phyloP scores from a whole-genome alignment of 2,888 invertebrate genomes.

The Psylliodes chrysocephalus region DNA sequence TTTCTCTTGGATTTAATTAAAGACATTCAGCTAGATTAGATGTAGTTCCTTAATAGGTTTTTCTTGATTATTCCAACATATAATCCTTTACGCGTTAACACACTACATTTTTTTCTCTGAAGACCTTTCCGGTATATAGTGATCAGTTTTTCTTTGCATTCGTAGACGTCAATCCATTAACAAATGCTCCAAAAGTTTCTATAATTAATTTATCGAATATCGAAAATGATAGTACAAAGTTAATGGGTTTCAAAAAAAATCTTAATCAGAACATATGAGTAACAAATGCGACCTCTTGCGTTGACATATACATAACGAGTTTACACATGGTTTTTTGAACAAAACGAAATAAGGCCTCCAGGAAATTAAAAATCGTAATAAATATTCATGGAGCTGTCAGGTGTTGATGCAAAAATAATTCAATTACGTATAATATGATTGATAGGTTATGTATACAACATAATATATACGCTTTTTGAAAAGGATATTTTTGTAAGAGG shows the following conservation, averaged over 20 bases:
- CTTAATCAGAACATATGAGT: constrained; percentile 34
- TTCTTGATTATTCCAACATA: no score
- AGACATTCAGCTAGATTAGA: no score
- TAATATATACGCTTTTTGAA: background rate
- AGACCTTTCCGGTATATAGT: no score
- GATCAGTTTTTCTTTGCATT: no score
- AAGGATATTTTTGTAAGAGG: background rate
- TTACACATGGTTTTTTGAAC: constrained; percentile 44
- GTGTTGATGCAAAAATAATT: constrained; percentile 51
- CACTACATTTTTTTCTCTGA: no score
- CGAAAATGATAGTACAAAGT: no score
- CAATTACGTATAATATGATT: constrained; percentile 48
- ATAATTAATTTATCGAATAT: no score
- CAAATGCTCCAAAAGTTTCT: no score
- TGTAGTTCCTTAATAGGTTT: no score
- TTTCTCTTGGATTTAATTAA: no score
- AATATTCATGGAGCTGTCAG: constrained; percentile 51
- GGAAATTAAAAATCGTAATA: constrained; percentile 51
- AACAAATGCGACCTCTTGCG: constrained; percentile 36
- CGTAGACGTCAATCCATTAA: no score
- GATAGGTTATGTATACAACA: constrained; percentile 39
- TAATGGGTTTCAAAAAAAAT: constrained; percentile 10
- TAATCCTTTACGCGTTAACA: no score
- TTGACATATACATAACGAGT: constrained; percentile 40
- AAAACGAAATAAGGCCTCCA: constrained; percentile 46